Evolutionary conservation across 1,140 invertebrate genomes (phyloP), one percentile per base, ranked within the genome.

Genomic region (Potamilus streckersoni): DNA sequence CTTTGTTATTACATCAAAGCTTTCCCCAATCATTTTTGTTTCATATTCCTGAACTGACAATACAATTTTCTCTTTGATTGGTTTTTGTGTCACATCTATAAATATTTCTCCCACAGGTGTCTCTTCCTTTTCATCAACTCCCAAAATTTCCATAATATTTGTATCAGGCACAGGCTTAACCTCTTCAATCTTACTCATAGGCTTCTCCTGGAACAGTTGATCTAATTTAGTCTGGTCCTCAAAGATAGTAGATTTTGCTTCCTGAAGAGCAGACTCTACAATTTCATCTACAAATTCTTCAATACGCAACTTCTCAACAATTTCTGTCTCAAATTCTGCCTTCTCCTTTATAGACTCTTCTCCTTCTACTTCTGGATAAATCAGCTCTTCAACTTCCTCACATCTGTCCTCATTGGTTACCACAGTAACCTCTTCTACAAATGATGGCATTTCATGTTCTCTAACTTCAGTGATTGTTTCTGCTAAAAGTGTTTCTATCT

Each of bases 341-440:
- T 38, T 38, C 8, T 38, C 8, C 38, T 38, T 38, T 38, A 38
- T 2, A 19, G 13, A 12, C 23, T 58, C 38, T 49, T 49, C 38
- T 49, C 0, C 38, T 49, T 49, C 38, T 49, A 49, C 38, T 49
- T 49, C 38, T 49, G 4, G 38, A 49, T 49, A 0, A 27, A 49
- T 8, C 4, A 49, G 38, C 38, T 49, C 63, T 59, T 71, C 64
- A 60, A n/a, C 38, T 20, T 68, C 57, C 15, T 73, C 70, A 58
- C 49, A 23, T 56, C 31, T 31, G 68, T 68, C 66, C 56, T 68
- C 66, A 19, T 68, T 71, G 58, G 19, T 20, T 59, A 15, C 58
- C 59, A 38, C 58, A 58, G 31, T 49, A 16, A 63, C 69, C 58
- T 76, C 74, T 73, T 58, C 74, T 38, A 49, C 12, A 23, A 56